Conservation (phyloP, 2,888 invertebrate species). For the Luperina testacea region DNA sequence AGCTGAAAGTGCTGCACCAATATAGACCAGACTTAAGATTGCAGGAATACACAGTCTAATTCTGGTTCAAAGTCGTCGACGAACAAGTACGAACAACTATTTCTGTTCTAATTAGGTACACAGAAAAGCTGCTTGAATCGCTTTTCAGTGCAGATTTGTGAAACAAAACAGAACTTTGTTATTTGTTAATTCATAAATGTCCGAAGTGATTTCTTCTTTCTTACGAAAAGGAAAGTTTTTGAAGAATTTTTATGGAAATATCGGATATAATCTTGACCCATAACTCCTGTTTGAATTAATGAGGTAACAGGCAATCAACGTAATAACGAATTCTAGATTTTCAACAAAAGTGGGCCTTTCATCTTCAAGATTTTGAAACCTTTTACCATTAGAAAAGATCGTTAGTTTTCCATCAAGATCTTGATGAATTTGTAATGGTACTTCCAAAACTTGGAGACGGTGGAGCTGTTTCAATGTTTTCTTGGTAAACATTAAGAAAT, state of each 20-base stretch:
- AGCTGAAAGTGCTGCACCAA: slow-evolving; percentile 33
- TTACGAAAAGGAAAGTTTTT: background rate
- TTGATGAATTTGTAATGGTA: slow-evolving; percentile 55
- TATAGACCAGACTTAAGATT: slow-evolving; percentile 31
- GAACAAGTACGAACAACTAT: slow-evolving; percentile 16
- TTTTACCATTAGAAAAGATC: slow-evolving; percentile 36
- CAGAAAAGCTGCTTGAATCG: slow-evolving; percentile 18
- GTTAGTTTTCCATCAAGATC: slow-evolving; percentile 46
- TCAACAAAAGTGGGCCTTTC: slow-evolving; percentile 8
- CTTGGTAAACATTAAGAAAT: slow-evolving; percentile 31
- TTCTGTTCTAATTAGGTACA: slow-evolving; percentile 34
- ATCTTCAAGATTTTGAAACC: slow-evolving; percentile 21
- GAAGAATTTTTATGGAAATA: background rate
- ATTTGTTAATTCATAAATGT: background rate
- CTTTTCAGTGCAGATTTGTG: background rate
- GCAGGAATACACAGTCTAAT: slow-evolving; percentile 38
- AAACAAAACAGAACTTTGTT: slow-evolving; percentile 9
- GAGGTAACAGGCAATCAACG: background rate
- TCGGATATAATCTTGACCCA: background rate
- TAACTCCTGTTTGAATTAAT: slow-evolving; percentile 8
- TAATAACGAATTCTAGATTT: slow-evolving; percentile 11
- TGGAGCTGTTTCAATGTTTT: slow-evolving; percentile 24
- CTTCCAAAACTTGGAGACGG: slow-evolving; percentile 36
- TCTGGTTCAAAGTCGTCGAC: slow-evolving; percentile 14
- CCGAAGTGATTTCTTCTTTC: background rate